Base-by-base conservation (phyloP, 2,888 invertebrate genomes). In the Stenolophus ochropezus region DNA sequence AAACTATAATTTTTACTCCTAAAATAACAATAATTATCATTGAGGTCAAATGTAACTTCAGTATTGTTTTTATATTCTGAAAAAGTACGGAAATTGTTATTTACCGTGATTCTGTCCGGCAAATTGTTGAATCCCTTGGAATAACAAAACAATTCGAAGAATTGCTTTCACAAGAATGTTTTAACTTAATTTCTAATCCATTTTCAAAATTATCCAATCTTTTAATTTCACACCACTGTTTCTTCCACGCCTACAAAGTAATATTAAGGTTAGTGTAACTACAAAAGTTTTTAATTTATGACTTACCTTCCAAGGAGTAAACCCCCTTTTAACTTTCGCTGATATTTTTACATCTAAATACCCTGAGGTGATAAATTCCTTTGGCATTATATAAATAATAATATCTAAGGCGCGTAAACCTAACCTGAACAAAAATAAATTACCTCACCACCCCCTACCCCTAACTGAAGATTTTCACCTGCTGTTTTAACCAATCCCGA, bases 1-100 rank as follows among this genome's bases (percentile, higher is more conserved):
- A 94, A 94, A 8, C 94, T 94, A 86, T 92, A 92, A 33, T 92
- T 92, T 84, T 94, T 93, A 1, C 94, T 92, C 84, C 92, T 88
- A 82, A n/a, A 82, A 80, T 56, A 71, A 27, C 8, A 58, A 25
- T 42, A 1, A 11, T 42, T 42, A 11, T 42, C 33, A 42, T 42
- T 42, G 33, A n/a, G n/a, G n/a, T n/a, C n/a, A n/a, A n/a, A n/a
- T n/a, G n/a, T n/a, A n/a, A n/a, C n/a, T n/a, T n/a, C n/a, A n/a
- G n/a, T 16, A 69, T 69, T 11, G 49, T 49, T 49, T 49, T n/a
- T n/a, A 53, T 53, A 53, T 49, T 5, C 14, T 16, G 18, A 61
- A 1, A 61, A 61, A 16, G n/a, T 1, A 58, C 20, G 58, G 11
- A 58, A 49, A 53, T 6, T 53, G 16, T 20, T 74, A 16, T 27